phyloP scores from a whole-genome alignment of 2,113 vertebrate species.

The Trachemys scripta region DNA sequence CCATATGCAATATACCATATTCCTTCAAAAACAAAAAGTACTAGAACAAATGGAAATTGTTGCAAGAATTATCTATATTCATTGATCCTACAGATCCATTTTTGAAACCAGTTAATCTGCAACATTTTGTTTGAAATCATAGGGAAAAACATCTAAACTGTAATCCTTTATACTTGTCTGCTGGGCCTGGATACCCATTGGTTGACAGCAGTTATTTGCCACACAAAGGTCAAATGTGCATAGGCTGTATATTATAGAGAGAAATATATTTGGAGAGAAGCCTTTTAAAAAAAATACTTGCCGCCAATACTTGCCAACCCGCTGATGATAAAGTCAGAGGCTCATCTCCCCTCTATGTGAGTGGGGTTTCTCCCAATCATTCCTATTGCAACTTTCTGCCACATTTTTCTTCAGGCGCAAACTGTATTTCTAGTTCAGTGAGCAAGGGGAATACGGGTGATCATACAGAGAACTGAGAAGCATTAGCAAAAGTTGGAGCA shows the following conservation, averaged over 20 bases:
- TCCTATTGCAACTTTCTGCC: not conserved
- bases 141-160: not conserved
- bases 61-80: not conserved
- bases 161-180: not conserved
- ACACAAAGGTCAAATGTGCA: not conserved
- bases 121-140: not conserved
- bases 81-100: not conserved
- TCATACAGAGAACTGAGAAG: not conserved
- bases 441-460: rapidly evolving
- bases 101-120: not conserved
- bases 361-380: not conserved
- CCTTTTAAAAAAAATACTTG: not conserved
- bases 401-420: not conserved
- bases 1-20: not conserved
- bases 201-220: not conserved
- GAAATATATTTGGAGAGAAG: not conserved
- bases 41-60: not conserved
- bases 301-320: not conserved
- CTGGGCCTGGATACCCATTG: not conserved
- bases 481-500: not conserved
- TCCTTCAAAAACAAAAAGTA: not conserved
- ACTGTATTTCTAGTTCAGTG: not conserved
- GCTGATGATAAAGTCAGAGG: not conserved
- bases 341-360: not conserved
- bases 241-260: not conserved